Evolutionary conservation across 2,113 vertebrate species (phyloP), one percentile per base, ranked within the genome.

Genomic region (Bettongia penicillata): DNA sequence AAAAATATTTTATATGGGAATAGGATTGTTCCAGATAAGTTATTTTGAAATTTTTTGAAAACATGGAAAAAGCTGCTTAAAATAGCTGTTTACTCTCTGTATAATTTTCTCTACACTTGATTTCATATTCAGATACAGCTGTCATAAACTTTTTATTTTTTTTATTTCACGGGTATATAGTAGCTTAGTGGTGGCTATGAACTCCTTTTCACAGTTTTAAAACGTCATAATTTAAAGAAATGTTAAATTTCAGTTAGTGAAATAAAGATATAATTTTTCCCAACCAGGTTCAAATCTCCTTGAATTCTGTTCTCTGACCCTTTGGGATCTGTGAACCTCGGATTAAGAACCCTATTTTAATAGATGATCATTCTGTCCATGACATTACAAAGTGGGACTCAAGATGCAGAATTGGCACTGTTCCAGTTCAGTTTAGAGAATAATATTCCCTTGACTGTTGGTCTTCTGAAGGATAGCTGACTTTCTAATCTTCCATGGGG

Each of bases 401-500:
- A 90, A 0, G 90, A 68, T 91, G 12, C 68, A 84, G 16, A 43
- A 1, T 84, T 90, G 61, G 55, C 93, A 68, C 90, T 93, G 50
- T 61, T 96, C 43, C 50, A 16, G 26, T 92, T 92, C 43, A 93
- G 11, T 47, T 22, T 93, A 47, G n/a, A 91, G 48, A 53, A 92
- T 94, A 25, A 43, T 91, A 57, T 93, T 92, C 26, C 25, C 52
- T 93, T 95, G 50, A 9, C 22, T 94, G 51, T 96, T 89, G 14
- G 61, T 96, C 91, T 47, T 94, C 28, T 94, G 51, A 92, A n/a
- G 89, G 14, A 77, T 4, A 61, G 91, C 11, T 77, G 68, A 77
- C 37, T 5, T 1, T 93, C 0, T 8, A 92, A 1, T 93, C 24
- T 53, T n/a, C 5, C 25, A 37, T 68, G 11, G 68, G 37, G 37